Evolutionary conservation across 1,140 invertebrate species (phyloP), one percentile per base, ranked within the genome.

Genomic region (Hyposmocoma kahamanoa): DNA sequence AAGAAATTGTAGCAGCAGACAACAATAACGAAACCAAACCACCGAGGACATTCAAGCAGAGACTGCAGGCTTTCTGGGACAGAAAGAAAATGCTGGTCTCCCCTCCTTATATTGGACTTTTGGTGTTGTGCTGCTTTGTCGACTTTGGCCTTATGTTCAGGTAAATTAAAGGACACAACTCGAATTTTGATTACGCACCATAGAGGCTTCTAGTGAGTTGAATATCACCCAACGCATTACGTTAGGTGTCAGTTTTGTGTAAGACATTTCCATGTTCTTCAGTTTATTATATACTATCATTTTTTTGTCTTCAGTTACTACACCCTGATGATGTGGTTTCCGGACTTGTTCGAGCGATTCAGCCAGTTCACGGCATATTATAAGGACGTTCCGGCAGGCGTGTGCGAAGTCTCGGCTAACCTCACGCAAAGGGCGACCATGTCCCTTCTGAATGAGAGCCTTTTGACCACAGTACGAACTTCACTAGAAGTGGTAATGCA

Each of bases 311-410:
- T 4, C 71, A 91, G 90, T 56, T 91, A 91, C 67, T 91, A 91
- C 67, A 90, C 90, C 0, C 67, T 92, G 15, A 90, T 91, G 80
- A 87, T 92, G 70, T 92, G 91, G 91, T 90, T 91, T 70, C 90
- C 90, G 24, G 90, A 91, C 59, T 73, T 92, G 22, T 91, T 91
- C 64, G 88, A 90, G 66, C 66, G 90, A 28, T 90, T 91, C 65
- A 87, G 88, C 36, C 76, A 87, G 53, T 91, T 87, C 69, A 83
- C 89, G 28, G 64, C 70, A 1, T 57, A 84, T 20, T 77, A 88
- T 72, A 84, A 85, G 8, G 78, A 84, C 24, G 73, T 71, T 18
- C 83, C 88, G 0, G 86, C 88, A 0, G 87, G 88, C n/a, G 87
- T 92, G 13, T 91, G 90, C 56, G 82, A 88, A 55, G 84, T 91